Percentiles rank a stretch among this genome's conserved stretches.
Conservation (phyloP, 2,113 vertebrate genomes). For the Pavo muticus region DNA sequence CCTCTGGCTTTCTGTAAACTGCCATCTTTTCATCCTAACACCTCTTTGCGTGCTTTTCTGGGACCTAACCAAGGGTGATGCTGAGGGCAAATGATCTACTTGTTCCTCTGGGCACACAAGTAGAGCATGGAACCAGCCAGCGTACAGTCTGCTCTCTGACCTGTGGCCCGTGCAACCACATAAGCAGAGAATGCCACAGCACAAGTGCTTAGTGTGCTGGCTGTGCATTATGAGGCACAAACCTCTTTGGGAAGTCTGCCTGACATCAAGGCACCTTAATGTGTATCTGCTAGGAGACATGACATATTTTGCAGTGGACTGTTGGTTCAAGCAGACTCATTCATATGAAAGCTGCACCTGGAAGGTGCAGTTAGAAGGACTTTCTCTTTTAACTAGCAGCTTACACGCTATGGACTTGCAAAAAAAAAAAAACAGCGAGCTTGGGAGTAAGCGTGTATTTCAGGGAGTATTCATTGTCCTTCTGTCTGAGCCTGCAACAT, state of each 20-base stretch:
- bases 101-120: too few relatives aligned
- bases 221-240: neutral
- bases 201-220: neutral
- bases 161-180: rapidly evolving
- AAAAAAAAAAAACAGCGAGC: neutral
- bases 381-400: neutral
- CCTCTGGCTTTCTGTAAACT: too few relatives aligned
- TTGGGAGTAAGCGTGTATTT: neutral
- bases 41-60: too few relatives aligned
- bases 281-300: neutral
- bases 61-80: too few relatives aligned
- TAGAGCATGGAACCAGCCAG: neutral
- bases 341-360: neutral
- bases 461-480: neutral
- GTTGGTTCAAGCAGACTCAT: neutral
- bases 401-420: neutral
- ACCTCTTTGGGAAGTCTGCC: neutral
- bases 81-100: too few relatives aligned
- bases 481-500: constrained; percentile 28
- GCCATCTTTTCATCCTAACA: too few relatives aligned
- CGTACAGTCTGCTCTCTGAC: rapidly evolving
- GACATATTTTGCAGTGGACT: neutral
- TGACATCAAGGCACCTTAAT: neutral
- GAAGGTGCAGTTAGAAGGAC: neutral
- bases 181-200: neutral